phyloP scores from a whole-genome alignment of 1,140 invertebrate species.

The Drosophila tristis region DNA sequence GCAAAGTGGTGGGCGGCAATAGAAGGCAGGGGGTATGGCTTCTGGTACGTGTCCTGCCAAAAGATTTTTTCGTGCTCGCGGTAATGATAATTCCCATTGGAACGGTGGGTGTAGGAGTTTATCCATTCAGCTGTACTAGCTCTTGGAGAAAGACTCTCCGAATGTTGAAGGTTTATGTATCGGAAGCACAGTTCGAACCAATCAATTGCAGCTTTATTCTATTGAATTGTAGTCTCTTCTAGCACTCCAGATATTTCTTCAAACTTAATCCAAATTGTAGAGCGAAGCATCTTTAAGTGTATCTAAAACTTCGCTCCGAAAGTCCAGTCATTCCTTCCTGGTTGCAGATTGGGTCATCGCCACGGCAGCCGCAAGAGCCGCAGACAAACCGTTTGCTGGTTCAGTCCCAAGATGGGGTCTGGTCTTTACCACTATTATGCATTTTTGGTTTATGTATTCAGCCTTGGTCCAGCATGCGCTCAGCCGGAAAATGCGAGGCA shows the following conservation, averaged over 20 bases:
- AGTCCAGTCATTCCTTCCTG: neutral
- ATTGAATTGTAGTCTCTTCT: too few species aligned
- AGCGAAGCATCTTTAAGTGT: too few species aligned
- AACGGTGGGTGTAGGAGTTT: conserved; percentile 11
- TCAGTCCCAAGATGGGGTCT: conserved; percentile 1
- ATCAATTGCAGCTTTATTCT: too few species aligned
- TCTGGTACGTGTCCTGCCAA: conserved; percentile 35
- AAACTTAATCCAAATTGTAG: too few species aligned
- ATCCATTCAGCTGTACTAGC: too few species aligned
- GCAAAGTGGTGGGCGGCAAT: conserved; percentile 18
- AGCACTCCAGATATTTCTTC: neutral
- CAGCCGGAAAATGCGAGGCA: conserved; percentile 62
- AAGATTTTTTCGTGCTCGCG: conserved; percentile 32
- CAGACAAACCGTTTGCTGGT: conserved; percentile 55
- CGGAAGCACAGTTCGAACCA: too few species aligned
- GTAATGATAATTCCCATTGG: conserved; percentile 50
- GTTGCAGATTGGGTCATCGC: conserved; percentile 29
- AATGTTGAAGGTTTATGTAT: too few species aligned
- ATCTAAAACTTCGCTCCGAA: too few species aligned
- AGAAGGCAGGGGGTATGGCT: conserved; percentile 10
- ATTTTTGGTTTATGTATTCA: conserved; percentile 74
- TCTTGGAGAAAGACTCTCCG: too few species aligned
- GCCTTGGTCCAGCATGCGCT: conserved; percentile 66
- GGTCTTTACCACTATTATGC: conserved; percentile 41
- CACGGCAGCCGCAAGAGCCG: conserved; percentile 52